Conservation (phyloP, 2,888 invertebrate genomes). For the Leptinotarsa juncta region DNA sequence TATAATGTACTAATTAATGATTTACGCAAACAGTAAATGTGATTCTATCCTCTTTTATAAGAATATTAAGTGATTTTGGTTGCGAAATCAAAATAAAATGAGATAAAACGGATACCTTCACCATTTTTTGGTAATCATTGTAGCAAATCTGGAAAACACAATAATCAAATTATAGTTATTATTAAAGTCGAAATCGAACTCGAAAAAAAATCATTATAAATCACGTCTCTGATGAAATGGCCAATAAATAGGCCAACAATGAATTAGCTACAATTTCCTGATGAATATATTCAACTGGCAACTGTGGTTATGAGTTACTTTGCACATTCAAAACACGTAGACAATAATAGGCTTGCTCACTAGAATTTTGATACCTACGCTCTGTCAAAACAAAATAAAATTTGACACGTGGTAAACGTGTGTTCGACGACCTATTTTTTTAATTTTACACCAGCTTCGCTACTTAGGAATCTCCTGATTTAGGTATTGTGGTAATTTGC, state of each 20-base stretch:
- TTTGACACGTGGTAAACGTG: neutral
- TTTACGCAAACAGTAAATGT: too few species aligned
- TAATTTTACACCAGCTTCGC: too few species aligned
- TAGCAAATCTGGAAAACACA: neutral
- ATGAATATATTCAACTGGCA: conserved; percentile 2
- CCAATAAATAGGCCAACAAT: neutral
- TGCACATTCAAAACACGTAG: conserved; percentile 7
- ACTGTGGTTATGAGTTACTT: conserved; percentile 5
- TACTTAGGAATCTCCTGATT: too few species aligned
- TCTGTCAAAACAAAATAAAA: neutral
- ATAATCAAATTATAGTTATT: too few species aligned
- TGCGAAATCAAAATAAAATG: too few species aligned
- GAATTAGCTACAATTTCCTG: neutral
- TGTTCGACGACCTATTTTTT: too few species aligned
- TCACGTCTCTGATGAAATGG: neutral
- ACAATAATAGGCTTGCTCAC: neutral
- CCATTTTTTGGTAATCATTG: too few species aligned
- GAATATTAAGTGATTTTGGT: too few species aligned
- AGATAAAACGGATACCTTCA: too few species aligned
- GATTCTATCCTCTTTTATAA: too few species aligned
- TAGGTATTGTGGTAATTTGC: too few species aligned
- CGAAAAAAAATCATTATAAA: neutral
- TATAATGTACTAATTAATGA: too few species aligned
- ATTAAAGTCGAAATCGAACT: neutral
- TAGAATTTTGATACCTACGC: neutral